Conservation (phyloP, 1,140 invertebrate species). For the Atta colombica region DNA sequence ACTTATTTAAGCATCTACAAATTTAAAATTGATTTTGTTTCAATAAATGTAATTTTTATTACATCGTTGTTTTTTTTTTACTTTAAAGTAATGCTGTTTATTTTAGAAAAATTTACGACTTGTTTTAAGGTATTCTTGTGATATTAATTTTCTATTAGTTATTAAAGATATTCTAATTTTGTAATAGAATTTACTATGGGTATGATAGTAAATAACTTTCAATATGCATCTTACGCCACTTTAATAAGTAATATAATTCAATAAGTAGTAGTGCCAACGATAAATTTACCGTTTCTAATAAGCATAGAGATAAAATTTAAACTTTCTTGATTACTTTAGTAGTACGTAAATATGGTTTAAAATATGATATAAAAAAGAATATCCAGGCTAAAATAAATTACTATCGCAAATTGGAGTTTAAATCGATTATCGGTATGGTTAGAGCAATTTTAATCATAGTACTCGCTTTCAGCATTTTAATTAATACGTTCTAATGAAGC, state of each 20-base stretch:
- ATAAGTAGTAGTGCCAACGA: not conserved
- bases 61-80: not conserved
- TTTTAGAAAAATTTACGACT: not conserved
- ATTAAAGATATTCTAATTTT: not conserved
- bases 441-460: not conserved
- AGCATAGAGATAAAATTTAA: slow-evolving; percentile 9
- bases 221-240: not conserved
- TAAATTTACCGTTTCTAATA: slow-evolving; percentile 1
- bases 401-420: slow-evolving; percentile 14
- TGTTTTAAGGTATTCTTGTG: not conserved
- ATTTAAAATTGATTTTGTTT: not conserved
- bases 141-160: not conserved
- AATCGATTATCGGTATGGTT: slow-evolving; percentile 43
- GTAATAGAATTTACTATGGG: not conserved
- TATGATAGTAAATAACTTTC: not conserved
- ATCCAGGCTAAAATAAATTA: slow-evolving; percentile 56
- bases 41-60: not conserved
- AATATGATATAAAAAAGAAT: not conserved
- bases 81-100: not conserved
- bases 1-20: not conserved
- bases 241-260: slow-evolving; percentile 20
- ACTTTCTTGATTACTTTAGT: not conserved
- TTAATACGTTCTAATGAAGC: slow-evolving; percentile 10
- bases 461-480: slow-evolving; percentile 25
- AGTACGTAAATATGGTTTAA: not conserved